These are phyloP conservation scores for Scolanthus callimorphus DNA, from an alignment of 92 coral and sea anemone species.

Conservation along the genomic window DNA sequence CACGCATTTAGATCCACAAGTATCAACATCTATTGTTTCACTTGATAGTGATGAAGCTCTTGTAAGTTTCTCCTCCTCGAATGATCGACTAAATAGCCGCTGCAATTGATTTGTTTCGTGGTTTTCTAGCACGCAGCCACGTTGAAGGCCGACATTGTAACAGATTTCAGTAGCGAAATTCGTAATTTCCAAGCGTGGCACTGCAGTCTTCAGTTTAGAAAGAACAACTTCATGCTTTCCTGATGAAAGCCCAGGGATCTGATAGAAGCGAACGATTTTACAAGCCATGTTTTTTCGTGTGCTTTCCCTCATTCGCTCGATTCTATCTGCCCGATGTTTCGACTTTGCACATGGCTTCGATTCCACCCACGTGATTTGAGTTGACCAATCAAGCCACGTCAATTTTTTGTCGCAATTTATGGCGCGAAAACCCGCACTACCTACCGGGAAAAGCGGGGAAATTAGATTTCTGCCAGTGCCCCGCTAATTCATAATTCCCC, in stretches of 20 bases:
- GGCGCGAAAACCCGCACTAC: too few species aligned
- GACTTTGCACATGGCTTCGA: too few species aligned
- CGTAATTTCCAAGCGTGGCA: slow-evolving; percentile 48
- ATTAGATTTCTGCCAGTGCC: too few species aligned
- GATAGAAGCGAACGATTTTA: slow-evolving; percentile 57
- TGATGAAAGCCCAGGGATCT: slow-evolving; percentile 82
- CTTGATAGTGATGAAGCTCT: slow-evolving; percentile 41
- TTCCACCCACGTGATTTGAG: too few species aligned
- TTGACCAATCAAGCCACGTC: too few species aligned
- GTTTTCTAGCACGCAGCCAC: slow-evolving; percentile 38
- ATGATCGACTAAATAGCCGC: slow-evolving; percentile 76
- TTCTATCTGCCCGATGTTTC: too few species aligned
- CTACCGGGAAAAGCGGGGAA: too few species aligned
- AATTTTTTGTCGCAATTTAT: too few species aligned
- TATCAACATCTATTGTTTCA: slow-evolving; percentile 9
- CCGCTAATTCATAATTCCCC: too few species aligned
- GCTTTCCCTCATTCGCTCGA: too few species aligned
- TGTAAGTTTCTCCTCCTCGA: slow-evolving; percentile 63
- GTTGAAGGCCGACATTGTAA: slow-evolving; percentile 59
- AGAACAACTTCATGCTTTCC: slow-evolving; percentile 70
- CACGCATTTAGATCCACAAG: slow-evolving; percentile 9
- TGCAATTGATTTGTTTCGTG: slow-evolving; percentile 42
- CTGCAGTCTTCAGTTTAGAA: slow-evolving; percentile 42
- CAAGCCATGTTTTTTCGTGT: slow-evolving; percentile 62
- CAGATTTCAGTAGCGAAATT: slow-evolving; percentile 74